Evolutionary conservation across 2,888 invertebrate species (phyloP).

Genomic region (Exephanes ischioxanthus): DNA sequence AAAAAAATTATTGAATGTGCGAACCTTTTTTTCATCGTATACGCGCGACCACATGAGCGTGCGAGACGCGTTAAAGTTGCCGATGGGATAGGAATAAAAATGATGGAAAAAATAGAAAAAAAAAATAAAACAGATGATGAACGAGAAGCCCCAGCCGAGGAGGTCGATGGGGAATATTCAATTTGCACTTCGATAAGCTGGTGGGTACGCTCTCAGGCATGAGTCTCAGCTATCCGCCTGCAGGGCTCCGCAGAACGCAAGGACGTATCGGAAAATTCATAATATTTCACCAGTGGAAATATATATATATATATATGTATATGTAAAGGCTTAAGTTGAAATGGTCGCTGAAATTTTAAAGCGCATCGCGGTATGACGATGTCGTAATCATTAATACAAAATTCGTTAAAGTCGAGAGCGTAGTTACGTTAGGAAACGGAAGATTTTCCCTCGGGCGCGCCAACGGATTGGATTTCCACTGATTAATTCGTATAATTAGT

Average conservation of each 20-base stretch:
- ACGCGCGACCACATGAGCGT: slow-evolving; percentile 42
- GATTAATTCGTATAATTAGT: slow-evolving; percentile 15
- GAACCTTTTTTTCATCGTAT: too few relatives aligned
- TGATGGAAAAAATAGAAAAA: slow-evolving; percentile 6
- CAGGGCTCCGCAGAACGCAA: not conserved
- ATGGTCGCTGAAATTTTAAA: not conserved
- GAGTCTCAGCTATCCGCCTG: slow-evolving; percentile 16
- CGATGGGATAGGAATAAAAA: slow-evolving; percentile 26
- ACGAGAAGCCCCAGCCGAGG: slow-evolving; percentile 28
- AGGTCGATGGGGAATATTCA: slow-evolving; percentile 52
- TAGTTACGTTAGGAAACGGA: not conserved
- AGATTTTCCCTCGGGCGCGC: not conserved
- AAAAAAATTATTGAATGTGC: not conserved
- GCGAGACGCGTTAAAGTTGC: slow-evolving; percentile 40
- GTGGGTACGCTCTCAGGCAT: slow-evolving; percentile 22
- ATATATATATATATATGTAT: not conserved
- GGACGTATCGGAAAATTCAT: slow-evolving; percentile 23
- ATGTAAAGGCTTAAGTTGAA: not conserved
- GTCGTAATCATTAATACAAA: not conserved
- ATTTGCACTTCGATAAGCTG: slow-evolving; percentile 54
- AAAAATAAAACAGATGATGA: slow-evolving; percentile 42
- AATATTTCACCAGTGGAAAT: slow-evolving; percentile 21
- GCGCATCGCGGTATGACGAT: not conserved
- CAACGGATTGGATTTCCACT: slow-evolving; percentile 1
- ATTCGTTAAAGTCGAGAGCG: not conserved